Conservation (phyloP, 2,797 vertebrate species). For the Parambassis ranga region DNA sequence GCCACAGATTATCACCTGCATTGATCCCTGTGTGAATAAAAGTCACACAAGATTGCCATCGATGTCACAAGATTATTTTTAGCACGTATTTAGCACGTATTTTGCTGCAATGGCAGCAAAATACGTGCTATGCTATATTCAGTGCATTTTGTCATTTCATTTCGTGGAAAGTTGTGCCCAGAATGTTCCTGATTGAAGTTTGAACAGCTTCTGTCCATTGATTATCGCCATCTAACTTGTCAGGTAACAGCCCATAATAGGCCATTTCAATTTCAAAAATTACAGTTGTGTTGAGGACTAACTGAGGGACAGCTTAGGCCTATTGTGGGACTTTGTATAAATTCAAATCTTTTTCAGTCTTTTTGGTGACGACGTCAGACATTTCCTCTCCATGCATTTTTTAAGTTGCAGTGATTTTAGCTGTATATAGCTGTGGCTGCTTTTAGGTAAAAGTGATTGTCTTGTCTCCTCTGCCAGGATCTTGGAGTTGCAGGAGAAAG, state of each 20-base stretch:
- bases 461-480: conserved; percentile 80
- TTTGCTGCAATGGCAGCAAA: background rate
- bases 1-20: background rate
- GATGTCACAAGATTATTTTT: background rate
- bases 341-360: background rate
- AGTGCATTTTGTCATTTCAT: background rate
- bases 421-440: too few species aligned
- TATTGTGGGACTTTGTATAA: background rate
- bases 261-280: background rate
- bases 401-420: too few species aligned
- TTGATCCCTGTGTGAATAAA: background rate
- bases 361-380: background rate
- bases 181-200: too few species aligned
- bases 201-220: background rate
- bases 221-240: background rate
- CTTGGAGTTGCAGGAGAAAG: conserved; percentile 95
- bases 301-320: background rate
- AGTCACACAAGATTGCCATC: background rate
- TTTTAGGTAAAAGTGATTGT: background rate
- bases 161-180: background rate
- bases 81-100: too few species aligned
- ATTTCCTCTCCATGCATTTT: too few species aligned
- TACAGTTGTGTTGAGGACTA: background rate
- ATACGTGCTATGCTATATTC: background rate
- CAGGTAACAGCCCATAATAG: background rate